phyloP scores from a whole-genome alignment of 2,888 invertebrate genomes.

The Troglohyphantes excavatus region DNA sequence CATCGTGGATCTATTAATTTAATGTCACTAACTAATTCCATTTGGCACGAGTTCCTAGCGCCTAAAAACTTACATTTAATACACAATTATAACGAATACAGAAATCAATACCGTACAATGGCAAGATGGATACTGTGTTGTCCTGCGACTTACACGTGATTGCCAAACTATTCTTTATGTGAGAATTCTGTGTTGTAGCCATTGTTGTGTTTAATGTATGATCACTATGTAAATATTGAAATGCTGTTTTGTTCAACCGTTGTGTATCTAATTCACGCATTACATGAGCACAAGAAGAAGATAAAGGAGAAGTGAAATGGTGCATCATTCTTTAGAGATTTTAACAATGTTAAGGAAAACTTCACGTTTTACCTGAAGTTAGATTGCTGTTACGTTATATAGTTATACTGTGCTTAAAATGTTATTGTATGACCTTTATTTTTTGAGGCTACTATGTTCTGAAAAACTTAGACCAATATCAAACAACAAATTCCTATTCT shows the following conservation, averaged over 20 bases:
- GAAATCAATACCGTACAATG: too few species aligned
- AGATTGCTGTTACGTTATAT: slow-evolving; percentile 69
- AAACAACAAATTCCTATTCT: slow-evolving; percentile 24
- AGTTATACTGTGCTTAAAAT: slow-evolving; percentile 55
- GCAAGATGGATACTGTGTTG: too few species aligned
- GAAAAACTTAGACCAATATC: slow-evolving; percentile 18
- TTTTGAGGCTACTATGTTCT: slow-evolving; percentile 22
- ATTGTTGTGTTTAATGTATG: slow-evolving; percentile 55
- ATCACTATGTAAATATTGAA: slow-evolving; percentile 65
- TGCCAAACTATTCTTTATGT: too few species aligned
- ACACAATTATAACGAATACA: too few species aligned
- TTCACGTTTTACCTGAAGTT: slow-evolving; percentile 56
- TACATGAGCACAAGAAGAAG: slow-evolving; percentile 53
- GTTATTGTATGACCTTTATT: slow-evolving; percentile 51
- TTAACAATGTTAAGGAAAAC: slow-evolving; percentile 70
- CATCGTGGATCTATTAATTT: too few species aligned
- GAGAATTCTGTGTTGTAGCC: too few species aligned
- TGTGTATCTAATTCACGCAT: slow-evolving; percentile 58
- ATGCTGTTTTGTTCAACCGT: slow-evolving; percentile 51
- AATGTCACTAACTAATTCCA: too few species aligned
- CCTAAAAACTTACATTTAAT: too few species aligned
- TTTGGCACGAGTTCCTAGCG: too few species aligned
- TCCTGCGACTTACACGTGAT: too few species aligned
- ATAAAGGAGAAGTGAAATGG: slow-evolving; percentile 31
- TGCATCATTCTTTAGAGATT: slow-evolving; percentile 71